phyloP scores from a whole-genome alignment of 2,113 vertebrate genomes.

The Engraulis encrasicolus region DNA sequence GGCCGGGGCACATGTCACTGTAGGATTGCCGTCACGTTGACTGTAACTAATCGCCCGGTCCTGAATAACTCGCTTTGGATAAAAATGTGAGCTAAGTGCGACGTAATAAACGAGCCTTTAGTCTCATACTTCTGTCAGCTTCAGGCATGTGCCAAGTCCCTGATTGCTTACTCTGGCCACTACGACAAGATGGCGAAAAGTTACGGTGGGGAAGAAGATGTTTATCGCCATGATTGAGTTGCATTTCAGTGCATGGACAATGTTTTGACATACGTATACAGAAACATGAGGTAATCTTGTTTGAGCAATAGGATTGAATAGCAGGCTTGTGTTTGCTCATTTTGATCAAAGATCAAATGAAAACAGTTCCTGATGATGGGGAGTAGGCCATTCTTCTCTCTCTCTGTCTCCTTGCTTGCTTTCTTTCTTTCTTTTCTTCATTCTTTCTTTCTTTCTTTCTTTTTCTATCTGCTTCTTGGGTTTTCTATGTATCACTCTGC shows the following conservation, averaged over 20 bases:
- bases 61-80: too few species aligned
- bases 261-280: not conserved
- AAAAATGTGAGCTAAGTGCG: too few species aligned
- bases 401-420: conserved; percentile 64
- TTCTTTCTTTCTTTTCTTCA: conserved; percentile 13
- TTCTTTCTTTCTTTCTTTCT: conserved; percentile 63
- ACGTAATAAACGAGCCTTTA: too few species aligned
- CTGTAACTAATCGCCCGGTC: too few species aligned
- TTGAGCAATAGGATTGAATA: not conserved
- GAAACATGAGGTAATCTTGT: conserved; percentile 15
- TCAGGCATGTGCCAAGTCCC: not conserved
- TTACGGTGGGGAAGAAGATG: not conserved
- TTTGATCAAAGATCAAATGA: conserved; percentile 13
- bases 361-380: not conserved
- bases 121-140: not conserved
- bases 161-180: not conserved
- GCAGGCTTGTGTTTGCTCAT: not conserved
- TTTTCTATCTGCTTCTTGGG: conserved; percentile 43
- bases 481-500: not conserved
- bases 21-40: too few species aligned
- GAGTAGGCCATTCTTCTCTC: too few species aligned
- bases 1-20: too few species aligned
- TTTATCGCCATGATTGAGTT: not conserved
- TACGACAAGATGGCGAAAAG: not conserved
- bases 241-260: not conserved